phyloP scores from a whole-genome alignment of 1,140 invertebrate species.

The Listronotus bonariensis region DNA sequence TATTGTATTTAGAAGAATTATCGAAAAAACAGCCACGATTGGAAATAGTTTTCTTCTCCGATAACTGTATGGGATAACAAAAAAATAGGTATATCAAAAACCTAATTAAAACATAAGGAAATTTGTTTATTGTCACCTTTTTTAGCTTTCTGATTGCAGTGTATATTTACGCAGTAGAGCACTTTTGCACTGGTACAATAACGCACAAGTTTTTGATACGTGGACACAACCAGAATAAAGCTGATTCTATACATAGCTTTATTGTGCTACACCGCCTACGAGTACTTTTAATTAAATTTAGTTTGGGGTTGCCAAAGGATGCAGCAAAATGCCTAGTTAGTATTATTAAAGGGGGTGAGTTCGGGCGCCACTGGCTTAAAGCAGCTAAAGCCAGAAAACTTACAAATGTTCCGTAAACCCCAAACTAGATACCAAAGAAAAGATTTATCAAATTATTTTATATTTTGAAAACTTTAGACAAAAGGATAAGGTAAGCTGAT shows the following conservation, averaged over 20 bases:
- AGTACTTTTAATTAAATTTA: too few species aligned
- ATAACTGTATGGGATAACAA: slow-evolving; percentile 55
- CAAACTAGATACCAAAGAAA: too few species aligned
- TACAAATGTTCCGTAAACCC: too few species aligned
- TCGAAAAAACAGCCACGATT: slow-evolving; percentile 33
- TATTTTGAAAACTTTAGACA: too few species aligned
- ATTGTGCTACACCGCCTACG: too few species aligned
- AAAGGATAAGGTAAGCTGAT: too few species aligned
- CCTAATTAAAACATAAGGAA: neutral
- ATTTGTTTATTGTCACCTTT: slow-evolving; percentile 1
- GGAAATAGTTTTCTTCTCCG: slow-evolving; percentile 18
- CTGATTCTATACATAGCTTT: slow-evolving; percentile 48
- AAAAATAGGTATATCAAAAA: slow-evolving; percentile 49
- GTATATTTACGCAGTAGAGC: slow-evolving; percentile 42
- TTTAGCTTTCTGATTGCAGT: slow-evolving; percentile 34
- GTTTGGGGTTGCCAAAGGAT: too few species aligned
- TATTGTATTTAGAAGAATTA: slow-evolving; percentile 41
- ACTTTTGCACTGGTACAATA: slow-evolving; percentile 33
- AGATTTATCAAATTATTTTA: too few species aligned
- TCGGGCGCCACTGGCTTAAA: too few species aligned
- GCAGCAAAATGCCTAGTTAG: too few species aligned
- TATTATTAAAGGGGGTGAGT: too few species aligned
- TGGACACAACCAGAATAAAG: slow-evolving; percentile 55
- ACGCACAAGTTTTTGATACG: slow-evolving; percentile 50
- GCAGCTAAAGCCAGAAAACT: too few species aligned